Evolutionary conservation across 2,888 invertebrate species (phyloP).

Genomic region (Diaphora mendica): DNA sequence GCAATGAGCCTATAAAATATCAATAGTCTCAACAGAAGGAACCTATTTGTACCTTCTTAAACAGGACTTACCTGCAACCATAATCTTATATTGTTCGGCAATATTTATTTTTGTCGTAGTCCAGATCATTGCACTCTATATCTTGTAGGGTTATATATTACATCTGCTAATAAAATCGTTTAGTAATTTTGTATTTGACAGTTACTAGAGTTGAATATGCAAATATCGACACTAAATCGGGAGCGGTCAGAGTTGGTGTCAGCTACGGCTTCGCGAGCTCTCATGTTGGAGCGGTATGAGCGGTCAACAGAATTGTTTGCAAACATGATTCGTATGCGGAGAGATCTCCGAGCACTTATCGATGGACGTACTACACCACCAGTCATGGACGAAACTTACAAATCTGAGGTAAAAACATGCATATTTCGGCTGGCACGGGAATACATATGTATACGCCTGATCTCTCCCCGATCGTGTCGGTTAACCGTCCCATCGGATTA

Average conservation of each 20-base stretch:
- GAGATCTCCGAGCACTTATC: slow-evolving; percentile 66
- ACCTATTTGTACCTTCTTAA: neutral
- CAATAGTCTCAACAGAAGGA: neutral
- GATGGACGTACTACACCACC: slow-evolving; percentile 60
- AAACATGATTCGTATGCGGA: slow-evolving; percentile 67
- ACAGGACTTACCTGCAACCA: neutral
- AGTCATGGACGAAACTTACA: slow-evolving; percentile 51
- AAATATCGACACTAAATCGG: slow-evolving; percentile 71
- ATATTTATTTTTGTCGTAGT: neutral
- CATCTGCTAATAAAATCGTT: neutral
- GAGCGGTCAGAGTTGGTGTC: slow-evolving; percentile 74
- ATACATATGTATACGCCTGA: too few relatives aligned
- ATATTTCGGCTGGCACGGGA: too few relatives aligned
- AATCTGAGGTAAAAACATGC: slow-evolving; percentile 56
- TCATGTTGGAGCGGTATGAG: slow-evolving; percentile 81
- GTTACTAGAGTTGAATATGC: slow-evolving; percentile 75
- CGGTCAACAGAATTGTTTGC: slow-evolving; percentile 76
- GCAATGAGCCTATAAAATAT: neutral
- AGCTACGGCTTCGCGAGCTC: slow-evolving; percentile 75
- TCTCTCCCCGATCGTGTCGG: too few relatives aligned
- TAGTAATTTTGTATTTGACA: slow-evolving; percentile 35
- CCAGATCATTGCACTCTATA: neutral
- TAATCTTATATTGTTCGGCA: too few relatives aligned
- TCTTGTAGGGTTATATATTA: neutral
- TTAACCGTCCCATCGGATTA: too few relatives aligned